A percentile compares a stretch with the other conserved stretches of the same genome.
Evolutionary conservation across 2,888 invertebrate species (phyloP).

Genomic region (Calameuta pallipes): DNA sequence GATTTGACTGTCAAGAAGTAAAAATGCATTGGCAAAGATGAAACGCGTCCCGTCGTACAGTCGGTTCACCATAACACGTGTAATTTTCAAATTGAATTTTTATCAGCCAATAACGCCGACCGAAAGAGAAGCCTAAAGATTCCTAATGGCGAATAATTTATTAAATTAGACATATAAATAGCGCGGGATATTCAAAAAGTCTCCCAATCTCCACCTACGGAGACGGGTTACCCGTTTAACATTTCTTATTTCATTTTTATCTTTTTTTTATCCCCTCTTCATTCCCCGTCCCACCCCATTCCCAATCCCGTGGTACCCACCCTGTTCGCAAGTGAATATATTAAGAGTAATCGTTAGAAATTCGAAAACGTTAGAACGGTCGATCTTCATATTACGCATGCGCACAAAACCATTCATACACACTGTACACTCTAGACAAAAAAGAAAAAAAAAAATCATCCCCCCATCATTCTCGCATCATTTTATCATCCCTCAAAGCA

Average conservation of each 20-base stretch:
- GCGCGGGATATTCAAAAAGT: not conserved
- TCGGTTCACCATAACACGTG: no score
- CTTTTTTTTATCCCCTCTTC: not conserved
- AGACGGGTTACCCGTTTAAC: no score
- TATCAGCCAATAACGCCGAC: constrained; percentile 11
- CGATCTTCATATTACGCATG: not conserved
- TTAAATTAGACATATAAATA: constrained; percentile 40
- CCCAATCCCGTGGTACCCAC: not conserved
- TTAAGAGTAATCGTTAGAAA: constrained; percentile 32
- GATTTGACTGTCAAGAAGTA: no score
- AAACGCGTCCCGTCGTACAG: no score
- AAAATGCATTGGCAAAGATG: no score
- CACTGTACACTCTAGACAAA: not conserved
- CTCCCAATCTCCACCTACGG: not conserved
- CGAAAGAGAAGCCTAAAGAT: constrained; percentile 19
- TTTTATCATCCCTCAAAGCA: no score
- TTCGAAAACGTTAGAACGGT: constrained; percentile 25
- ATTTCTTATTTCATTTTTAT: not conserved
- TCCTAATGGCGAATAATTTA: constrained; percentile 35
- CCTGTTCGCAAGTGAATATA: constrained; percentile 44
- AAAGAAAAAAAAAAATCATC: constrained; percentile 13
- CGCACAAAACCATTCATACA: no score
- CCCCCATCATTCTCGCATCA: no score
- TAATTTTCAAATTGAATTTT: no score
- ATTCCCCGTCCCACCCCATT: constrained; percentile 3